Conservation (phyloP, 2,113 vertebrate genomes). For the Proteles cristata region DNA sequence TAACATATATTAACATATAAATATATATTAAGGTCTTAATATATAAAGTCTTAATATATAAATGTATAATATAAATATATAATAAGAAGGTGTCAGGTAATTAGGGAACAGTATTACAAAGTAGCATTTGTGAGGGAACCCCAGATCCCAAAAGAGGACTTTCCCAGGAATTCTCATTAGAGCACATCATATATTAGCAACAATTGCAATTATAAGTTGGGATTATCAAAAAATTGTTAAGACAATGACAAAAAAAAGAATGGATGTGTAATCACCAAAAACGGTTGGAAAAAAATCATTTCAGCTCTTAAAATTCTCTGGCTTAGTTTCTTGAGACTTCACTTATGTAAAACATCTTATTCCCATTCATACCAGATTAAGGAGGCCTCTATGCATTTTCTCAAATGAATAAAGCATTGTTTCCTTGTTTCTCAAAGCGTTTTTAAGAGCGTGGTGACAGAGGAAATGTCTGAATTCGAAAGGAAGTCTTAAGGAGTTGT, state of each 20-base stretch:
- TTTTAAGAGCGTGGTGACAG: slow-evolving; percentile 31
- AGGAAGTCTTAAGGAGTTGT: slow-evolving; percentile 70
- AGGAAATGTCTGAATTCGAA: slow-evolving; percentile 61
- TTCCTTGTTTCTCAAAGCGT: slow-evolving; percentile 68
- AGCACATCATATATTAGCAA: background rate
- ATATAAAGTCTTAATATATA: no score
- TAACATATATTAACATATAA: no score
- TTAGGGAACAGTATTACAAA: background rate
- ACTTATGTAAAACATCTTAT: slow-evolving; percentile 55
- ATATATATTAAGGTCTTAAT: no score
- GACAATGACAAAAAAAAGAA: background rate
- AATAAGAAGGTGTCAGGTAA: background rate
- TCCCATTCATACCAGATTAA: slow-evolving; percentile 20
- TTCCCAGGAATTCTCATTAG: background rate
- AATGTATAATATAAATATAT: background rate
- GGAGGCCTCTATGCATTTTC: background rate
- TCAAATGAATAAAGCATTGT: slow-evolving; percentile 62
- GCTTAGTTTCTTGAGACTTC: background rate
- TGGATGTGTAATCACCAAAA: background rate
- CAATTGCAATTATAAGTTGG: background rate
- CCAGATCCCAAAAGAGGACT: background rate
- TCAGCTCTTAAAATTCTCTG: background rate
- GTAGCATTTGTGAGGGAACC: background rate
- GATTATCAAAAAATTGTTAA: slow-evolving; percentile 31
- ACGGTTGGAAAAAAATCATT: background rate